A percentile compares a stretch with the other conserved stretches of the same genome.
Evolutionary conservation across 2,888 invertebrate genomes (phyloP).

Genomic region (Callimorpha dominula): DNA sequence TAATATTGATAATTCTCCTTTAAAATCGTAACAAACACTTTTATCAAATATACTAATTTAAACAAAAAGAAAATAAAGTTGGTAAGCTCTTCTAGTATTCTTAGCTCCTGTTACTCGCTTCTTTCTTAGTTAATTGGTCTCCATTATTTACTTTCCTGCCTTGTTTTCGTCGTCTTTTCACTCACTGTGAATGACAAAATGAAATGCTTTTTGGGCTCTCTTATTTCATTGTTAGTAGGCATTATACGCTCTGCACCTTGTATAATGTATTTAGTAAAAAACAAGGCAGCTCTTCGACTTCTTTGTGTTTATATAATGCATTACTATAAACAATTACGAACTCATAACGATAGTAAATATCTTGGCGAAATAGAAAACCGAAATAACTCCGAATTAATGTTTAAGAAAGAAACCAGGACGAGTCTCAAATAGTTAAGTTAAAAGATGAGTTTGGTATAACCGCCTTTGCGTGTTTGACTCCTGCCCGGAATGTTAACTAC

Average conservation of each 20-base stretch:
- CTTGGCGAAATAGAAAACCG: neutral
- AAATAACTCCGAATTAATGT: neutral
- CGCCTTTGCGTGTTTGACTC: neutral
- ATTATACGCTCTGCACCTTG: slow-evolving; percentile 39
- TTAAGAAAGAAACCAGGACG: neutral
- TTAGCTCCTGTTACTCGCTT: slow-evolving; percentile 48
- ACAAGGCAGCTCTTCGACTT: slow-evolving; percentile 19
- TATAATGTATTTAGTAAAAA: slow-evolving; percentile 34
- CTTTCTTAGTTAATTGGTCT: slow-evolving; percentile 72
- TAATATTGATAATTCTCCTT: slow-evolving; percentile 2
- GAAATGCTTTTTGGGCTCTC: slow-evolving; percentile 57
- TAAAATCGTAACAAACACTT: slow-evolving; percentile 5
- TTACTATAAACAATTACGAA: slow-evolving; percentile 2
- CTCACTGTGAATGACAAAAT: slow-evolving; percentile 63
- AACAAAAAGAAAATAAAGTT: slow-evolving; percentile 5
- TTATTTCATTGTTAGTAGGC: slow-evolving; percentile 57
- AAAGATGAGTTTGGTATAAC: neutral
- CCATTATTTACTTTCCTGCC: slow-evolving; percentile 71
- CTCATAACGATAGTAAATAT: neutral
- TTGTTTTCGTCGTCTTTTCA: slow-evolving; percentile 66
- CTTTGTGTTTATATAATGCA: slow-evolving; percentile 20
- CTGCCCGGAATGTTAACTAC: neutral
- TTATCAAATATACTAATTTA: slow-evolving; percentile 12
- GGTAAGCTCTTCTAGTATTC: slow-evolving; percentile 32
- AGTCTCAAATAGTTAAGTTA: neutral